Evolutionary conservation across 2,797 vertebrate species (phyloP), one percentile per base, ranked within the genome.

Genomic region (Telmatherina bonti): DNA sequence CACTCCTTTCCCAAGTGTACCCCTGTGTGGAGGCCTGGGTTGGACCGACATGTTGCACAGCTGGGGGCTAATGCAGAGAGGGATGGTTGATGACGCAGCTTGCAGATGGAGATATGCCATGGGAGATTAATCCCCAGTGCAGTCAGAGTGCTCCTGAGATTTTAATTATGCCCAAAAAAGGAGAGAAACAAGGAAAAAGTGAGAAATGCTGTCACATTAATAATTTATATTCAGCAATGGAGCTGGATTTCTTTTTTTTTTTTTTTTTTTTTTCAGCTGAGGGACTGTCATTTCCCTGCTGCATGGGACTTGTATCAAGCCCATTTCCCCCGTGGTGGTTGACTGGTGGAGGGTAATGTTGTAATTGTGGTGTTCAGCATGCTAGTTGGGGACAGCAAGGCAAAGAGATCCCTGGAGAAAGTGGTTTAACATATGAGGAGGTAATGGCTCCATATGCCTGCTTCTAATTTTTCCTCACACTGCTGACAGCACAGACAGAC

Each of bases 121-220:
- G 81, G 87, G 86, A 94, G 91, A 95, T 94, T 95, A 92, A 95
- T 95, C 83, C 86, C 78, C 91, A 89, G 92, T 89, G 83, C 91
- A 93, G 89, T 81, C 77, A 91, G 84, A 68, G 77, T 79, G 91
- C 91, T 92, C 89, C 81, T 79, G 86, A 83, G 92, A 89, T 88
- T 92, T 91, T 90, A 92, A 93, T 92, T 92, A 93, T 76, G 72
- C 77, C 82, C 36, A 67, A 67, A 72, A 81, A 74, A 62, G 56
- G 51, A 74, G 58, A 80, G 70, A 79, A 82, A 63, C 62, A 78
- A 75, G 67, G 52, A 18, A 64, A 74, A 75, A 85, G 76, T 55
- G 58, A 71, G 78, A 71, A 82, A 79, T 18, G n/a, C 57, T 49
- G 67, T 79, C 20, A 69, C 68, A 82, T 91, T 81, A 90, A 91